Evolutionary conservation across 2,797 vertebrate species (phyloP), one percentile per base, ranked within the genome.

Genomic region (Galagoides demidoff): DNA sequence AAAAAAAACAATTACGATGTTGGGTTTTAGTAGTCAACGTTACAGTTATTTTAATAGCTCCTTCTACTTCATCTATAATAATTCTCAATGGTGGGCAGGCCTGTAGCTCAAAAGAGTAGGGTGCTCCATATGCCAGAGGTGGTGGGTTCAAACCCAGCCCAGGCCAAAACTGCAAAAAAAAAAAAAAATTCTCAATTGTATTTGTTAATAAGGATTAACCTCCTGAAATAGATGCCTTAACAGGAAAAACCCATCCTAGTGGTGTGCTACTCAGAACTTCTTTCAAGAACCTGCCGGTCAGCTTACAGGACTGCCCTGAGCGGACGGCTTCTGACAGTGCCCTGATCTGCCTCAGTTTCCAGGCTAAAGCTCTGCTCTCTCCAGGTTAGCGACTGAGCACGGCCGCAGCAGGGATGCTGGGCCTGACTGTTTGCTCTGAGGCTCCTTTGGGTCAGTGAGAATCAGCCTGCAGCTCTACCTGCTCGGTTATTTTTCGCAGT

Each of bases 51-150:
- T 94, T 55, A 68, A 1, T 57, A 96, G 85, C 71, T n/a, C 66
- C 7, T 43, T 29, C 83, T 55, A 17, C 93, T 97, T 93, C 45
- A 17, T 71, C 94, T 97, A 63, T 68, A 71, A 34, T 27, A 45
- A 37, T 57, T 34, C 25, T 94, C 71, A 29, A 0, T 76, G 39
- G 39, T 39, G 39, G 5, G 39, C 39, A 39, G 39, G 39, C 39
- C 39, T 39, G 39, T 39, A 6, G 39, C 39, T 39, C 39, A 39
- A 39, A 39, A 6, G 39, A 39, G 39, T 39, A 39, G 39, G 39
- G 39, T 39, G 39, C 39, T 6, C 39, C 39, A 39, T 39, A 39
- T 39, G 39, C 39, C 39, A 39, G 39, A 39, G 39, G 39, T 39
- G 39, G 5, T 7, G 39, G 39, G 39, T 39, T 39, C 39, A 39